phyloP scores from a whole-genome alignment of 1,140 invertebrate genomes.

The Calycopis cecrops region DNA sequence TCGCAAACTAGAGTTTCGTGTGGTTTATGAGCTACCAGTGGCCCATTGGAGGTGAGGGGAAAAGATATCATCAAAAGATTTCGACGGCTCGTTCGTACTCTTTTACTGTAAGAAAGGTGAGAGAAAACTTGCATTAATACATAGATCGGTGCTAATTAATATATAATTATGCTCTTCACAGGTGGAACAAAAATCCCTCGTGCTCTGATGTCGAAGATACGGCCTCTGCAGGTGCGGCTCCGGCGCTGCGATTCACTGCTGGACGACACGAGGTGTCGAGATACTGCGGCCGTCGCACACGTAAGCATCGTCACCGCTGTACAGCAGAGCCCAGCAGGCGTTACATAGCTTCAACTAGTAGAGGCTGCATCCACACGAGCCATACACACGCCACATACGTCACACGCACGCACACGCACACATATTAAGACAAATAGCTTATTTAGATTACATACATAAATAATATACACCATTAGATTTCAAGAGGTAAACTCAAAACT shows the following conservation, averaged over 20 bases:
- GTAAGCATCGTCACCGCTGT: not conserved
- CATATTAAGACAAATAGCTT: not conserved
- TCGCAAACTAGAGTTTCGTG: too few relatives aligned
- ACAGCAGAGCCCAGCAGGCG: too few relatives aligned
- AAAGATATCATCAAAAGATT: too few relatives aligned
- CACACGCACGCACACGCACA: not conserved
- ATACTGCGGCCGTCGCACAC: not conserved
- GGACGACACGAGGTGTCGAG: not conserved
- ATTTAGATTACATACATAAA: too few relatives aligned
- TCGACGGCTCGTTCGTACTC: too few relatives aligned
- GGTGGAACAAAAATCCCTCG: slow-evolving; percentile 16
- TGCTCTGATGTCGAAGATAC: not conserved
- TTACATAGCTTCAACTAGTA: not conserved
- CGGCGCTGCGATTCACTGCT: slow-evolving; percentile 11
- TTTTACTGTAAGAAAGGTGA: too few relatives aligned
- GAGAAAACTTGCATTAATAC: too few relatives aligned
- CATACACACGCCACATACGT: not conserved
- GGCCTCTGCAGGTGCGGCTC: slow-evolving; percentile 5
- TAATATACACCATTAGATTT: too few relatives aligned
- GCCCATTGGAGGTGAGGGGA: too few relatives aligned
- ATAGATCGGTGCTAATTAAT: not conserved
- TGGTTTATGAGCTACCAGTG: too few relatives aligned
- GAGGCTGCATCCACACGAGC: not conserved
- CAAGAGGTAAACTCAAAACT: too few relatives aligned
- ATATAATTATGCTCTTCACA: slow-evolving; percentile 1